These are phyloP conservation scores for Ammodytes marinus DNA, from an alignment of 2,113 vertebrate genomes.

Conservation along the genomic window DNA sequence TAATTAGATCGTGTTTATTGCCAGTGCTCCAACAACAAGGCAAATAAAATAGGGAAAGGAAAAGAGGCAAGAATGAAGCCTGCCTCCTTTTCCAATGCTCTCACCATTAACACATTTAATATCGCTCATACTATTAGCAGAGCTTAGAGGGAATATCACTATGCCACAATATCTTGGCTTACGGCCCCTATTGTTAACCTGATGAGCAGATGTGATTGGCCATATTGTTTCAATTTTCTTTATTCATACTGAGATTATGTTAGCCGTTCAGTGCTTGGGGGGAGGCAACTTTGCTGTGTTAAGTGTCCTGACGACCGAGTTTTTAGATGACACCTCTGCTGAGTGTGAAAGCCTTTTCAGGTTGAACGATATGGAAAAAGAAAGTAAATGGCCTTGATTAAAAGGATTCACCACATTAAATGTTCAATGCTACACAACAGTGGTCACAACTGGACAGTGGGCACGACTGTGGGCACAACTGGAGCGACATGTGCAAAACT, in stretches of 20 bases:
- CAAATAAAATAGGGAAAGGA: not conserved
- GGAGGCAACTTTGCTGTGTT: not conserved
- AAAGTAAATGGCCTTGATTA: not conserved
- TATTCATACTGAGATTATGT: not conserved
- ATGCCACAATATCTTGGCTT: not conserved
- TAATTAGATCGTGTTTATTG: conserved; percentile 50
- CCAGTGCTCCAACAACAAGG: not conserved
- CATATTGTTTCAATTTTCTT: not conserved
- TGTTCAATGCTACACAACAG: not conserved
- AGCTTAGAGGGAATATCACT: no score
- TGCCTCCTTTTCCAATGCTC: not conserved
- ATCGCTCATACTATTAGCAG: not conserved
- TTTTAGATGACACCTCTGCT: not conserved
- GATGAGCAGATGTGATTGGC: not conserved
- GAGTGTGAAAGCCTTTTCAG: not conserved
- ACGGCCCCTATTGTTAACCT: not conserved
- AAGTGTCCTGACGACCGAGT: not conserved
- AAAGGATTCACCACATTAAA: not conserved
- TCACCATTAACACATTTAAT: not conserved
- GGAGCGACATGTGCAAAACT: no score
- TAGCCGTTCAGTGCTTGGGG: not conserved
- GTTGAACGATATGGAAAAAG: not conserved
- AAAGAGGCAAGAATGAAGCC: not conserved
- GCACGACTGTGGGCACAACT: no score
- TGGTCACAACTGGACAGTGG: no score